phyloP scores from a whole-genome alignment of 2,797 vertebrate genomes.

The Hephaestus fuliginosus region DNA sequence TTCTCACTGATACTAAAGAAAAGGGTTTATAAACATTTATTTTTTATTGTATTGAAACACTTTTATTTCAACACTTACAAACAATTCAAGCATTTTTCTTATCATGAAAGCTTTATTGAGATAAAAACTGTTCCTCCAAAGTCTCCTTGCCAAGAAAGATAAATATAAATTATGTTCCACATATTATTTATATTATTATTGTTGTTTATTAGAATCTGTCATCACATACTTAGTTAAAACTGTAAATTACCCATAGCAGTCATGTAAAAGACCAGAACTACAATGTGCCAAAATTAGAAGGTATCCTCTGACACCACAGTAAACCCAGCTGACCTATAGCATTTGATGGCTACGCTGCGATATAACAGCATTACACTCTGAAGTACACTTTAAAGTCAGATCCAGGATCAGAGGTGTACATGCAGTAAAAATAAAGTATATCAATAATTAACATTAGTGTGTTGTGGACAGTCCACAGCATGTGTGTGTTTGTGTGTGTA shows the following conservation, averaged over 20 bases:
- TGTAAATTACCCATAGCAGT: not conserved
- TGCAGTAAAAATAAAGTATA: not conserved
- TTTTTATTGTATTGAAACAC: slow-evolving; percentile 9
- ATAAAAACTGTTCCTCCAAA: not conserved
- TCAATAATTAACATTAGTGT: slow-evolving; percentile 20
- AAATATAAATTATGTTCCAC: too few relatives aligned
- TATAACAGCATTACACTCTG: slow-evolving; percentile 2
- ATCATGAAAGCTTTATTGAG: not conserved
- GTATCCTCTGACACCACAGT: slow-evolving; percentile 18
- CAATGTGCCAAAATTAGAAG: not conserved
- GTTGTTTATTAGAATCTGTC: too few relatives aligned
- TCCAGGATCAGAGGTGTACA: not conserved
- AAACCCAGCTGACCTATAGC: slow-evolving; percentile 8
- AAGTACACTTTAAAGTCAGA: not conserved
- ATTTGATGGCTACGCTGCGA: not conserved
- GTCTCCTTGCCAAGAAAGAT: not conserved
- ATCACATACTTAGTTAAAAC: too few relatives aligned
- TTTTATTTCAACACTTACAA: not conserved
- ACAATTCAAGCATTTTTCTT: not conserved
- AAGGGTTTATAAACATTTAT: not conserved
- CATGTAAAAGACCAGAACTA: not conserved
- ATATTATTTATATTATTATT: too few relatives aligned
- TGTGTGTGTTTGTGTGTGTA: slow-evolving; percentile 19
- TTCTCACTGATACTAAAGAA: not conserved
- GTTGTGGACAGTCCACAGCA: slow-evolving; percentile 9